phyloP scores from a whole-genome alignment of 2,113 vertebrate genomes.

The Glareola pratincola region DNA sequence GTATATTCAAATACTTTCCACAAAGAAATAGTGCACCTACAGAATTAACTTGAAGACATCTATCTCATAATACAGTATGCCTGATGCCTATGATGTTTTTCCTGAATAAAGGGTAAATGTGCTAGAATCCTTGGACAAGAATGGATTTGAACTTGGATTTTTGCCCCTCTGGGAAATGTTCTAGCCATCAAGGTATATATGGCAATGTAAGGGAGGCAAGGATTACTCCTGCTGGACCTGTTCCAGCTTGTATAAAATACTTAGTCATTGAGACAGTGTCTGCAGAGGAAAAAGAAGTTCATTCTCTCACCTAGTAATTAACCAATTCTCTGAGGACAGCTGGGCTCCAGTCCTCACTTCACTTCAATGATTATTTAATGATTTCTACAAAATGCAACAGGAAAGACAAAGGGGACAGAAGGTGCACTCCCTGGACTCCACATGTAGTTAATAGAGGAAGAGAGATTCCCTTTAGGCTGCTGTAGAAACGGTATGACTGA shows the following conservation, averaged over 20 bases:
- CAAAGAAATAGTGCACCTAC: background rate
- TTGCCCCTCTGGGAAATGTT: background rate
- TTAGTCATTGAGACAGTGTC: background rate
- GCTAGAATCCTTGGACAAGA: background rate
- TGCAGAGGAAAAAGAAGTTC: background rate
- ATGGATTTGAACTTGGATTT: background rate
- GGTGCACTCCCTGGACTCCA: background rate
- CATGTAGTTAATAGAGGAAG: background rate
- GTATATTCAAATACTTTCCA: background rate
- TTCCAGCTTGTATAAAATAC: background rate
- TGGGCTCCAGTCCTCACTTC: fast-evolving
- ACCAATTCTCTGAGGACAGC: background rate
- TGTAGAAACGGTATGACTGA: background rate
- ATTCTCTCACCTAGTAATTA: background rate
- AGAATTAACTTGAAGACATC: background rate
- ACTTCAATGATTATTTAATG: background rate
- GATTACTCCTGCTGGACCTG: background rate
- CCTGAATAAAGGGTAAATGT: background rate
- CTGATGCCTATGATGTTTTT: background rate
- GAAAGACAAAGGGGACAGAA: background rate
- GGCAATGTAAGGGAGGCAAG: background rate
- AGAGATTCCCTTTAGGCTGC: background rate
- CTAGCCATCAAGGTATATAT: background rate
- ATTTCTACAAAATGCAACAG: background rate
- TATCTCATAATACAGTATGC: background rate